Conservation (phyloP, 2,113 vertebrate species). For the Aptenodytes patagonicus region DNA sequence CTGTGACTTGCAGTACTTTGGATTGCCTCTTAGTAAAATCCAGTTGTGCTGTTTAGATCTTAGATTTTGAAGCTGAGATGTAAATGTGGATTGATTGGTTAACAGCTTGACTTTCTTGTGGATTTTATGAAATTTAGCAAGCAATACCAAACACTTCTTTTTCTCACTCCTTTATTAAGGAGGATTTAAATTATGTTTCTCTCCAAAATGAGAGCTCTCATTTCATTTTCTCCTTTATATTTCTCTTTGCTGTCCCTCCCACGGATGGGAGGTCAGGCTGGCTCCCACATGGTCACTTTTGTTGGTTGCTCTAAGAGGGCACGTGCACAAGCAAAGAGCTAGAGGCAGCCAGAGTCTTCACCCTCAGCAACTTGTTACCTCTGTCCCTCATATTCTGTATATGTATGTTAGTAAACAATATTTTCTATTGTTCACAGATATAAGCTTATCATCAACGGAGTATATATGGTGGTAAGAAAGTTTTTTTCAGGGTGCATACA, state of each 20-base stretch:
- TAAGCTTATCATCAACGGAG: not conserved
- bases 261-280: not conserved
- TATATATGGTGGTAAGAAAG: not conserved
- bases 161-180: not conserved
- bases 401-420: not conserved
- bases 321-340: not conserved
- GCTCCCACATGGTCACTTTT: not conserved
- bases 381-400: not conserved
- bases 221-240: not conserved
- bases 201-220: not conserved
- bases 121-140: not conserved
- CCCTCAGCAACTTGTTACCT: not conserved
- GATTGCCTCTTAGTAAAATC: not conserved
- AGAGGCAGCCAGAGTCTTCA: not conserved
- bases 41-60: not conserved
- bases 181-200: not conserved
- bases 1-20: not conserved
- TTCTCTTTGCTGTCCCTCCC: not conserved
- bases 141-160: not conserved
- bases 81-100: not conserved
- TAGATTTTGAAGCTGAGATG: not conserved
- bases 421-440: not conserved
- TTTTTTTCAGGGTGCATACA: accelerated
- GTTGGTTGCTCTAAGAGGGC: not conserved
- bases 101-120: not conserved